Conservation (phyloP, 2,797 vertebrate genomes). For the Catamblyrhynchus diadema region DNA sequence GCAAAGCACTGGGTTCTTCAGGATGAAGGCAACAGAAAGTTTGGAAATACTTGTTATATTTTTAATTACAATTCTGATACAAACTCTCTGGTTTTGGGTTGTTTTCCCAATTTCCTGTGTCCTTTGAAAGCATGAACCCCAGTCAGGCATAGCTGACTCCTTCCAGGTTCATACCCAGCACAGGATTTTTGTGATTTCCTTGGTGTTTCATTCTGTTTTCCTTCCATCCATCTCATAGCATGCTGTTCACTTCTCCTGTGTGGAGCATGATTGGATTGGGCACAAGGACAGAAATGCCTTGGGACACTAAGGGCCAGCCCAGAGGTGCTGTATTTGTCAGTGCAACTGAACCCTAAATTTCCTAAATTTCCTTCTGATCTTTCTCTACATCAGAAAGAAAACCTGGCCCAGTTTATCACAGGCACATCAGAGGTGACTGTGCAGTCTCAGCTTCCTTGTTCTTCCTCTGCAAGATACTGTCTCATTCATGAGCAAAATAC, state of each 20-base stretch:
- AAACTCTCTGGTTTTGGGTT: rapidly evolving
- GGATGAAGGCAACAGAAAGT: background rate
- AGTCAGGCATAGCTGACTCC: background rate
- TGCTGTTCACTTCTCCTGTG: background rate
- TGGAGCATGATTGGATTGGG: background rate
- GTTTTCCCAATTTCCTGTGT: background rate
- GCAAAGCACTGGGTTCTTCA: background rate
- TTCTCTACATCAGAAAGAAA: background rate
- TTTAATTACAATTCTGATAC: background rate
- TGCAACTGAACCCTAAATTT: background rate
- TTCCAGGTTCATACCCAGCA: background rate
- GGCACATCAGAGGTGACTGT: background rate
- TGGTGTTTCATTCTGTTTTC: background rate
- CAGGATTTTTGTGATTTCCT: background rate
- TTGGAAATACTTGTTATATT: background rate
- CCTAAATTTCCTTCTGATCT: background rate
- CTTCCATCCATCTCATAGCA: background rate
- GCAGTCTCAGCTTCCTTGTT: background rate
- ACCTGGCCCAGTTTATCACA: background rate
- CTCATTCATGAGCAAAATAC: background rate
- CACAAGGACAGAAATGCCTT: background rate
- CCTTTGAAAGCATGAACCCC: background rate
- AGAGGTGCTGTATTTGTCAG: background rate
- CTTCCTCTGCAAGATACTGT: background rate
- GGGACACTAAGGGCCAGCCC: background rate